Evolutionary conservation across 2,888 invertebrate species (phyloP).

Genomic region (Rotaria magnacalcarata): DNA sequence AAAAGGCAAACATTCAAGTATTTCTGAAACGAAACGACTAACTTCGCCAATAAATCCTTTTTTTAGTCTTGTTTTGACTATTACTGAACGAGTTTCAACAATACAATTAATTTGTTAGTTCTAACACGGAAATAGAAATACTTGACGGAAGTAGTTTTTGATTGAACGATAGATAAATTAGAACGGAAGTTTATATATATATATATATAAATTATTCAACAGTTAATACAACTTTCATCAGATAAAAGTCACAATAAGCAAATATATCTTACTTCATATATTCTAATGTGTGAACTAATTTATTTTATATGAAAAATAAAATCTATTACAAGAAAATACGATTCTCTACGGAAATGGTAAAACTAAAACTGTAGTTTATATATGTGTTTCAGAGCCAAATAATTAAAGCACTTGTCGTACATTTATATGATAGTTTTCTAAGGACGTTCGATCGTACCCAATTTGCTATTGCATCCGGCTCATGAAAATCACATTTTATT

Average conservation of each 20-base stretch:
- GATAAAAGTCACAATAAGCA: not conserved
- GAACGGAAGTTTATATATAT: not conserved
- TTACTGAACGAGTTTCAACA: not conserved
- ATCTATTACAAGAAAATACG: too few species aligned
- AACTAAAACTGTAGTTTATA: not conserved
- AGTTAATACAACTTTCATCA: not conserved
- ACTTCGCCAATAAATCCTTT: not conserved
- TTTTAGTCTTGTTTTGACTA: too few species aligned
- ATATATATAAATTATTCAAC: not conserved
- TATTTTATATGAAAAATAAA: too few species aligned
- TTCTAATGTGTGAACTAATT: too few species aligned
- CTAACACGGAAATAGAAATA: not conserved
- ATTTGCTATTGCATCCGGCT: not conserved
- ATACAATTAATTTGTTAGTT: not conserved
- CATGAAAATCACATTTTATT: slow-evolving; percentile 10
- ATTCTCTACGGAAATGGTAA: not conserved
- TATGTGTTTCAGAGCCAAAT: not conserved
- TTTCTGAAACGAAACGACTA: not conserved
- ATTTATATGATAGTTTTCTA: not conserved
- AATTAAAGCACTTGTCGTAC: not conserved
- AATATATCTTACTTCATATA: not conserved
- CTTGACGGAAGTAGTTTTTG: not conserved
- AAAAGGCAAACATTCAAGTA: too few species aligned
- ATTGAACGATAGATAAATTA: not conserved
- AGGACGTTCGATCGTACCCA: not conserved